Conservation (phyloP, 2,113 vertebrate genomes). For the Bufo gargarizans region DNA sequence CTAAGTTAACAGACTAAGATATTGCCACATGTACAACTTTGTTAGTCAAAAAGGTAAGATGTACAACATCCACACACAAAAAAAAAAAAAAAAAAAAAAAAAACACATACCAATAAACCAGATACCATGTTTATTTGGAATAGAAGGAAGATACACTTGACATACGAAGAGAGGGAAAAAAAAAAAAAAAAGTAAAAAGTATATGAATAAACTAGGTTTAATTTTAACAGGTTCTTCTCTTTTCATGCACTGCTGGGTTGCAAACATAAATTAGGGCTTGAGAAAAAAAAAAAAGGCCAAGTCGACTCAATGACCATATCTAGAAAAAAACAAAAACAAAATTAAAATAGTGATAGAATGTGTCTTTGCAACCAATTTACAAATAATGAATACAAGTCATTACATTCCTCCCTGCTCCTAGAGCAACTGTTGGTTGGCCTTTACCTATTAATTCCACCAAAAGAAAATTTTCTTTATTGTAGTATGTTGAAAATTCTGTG, state of each 20-base stretch:
- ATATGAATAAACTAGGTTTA: background rate
- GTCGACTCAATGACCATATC: slow-evolving; percentile 3
- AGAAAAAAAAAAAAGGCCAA: background rate
- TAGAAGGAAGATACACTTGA: background rate
- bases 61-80: background rate
- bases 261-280: background rate
- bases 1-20: too few species aligned
- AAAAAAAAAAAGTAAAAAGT: background rate
- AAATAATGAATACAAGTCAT: too few species aligned
- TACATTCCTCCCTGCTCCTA: too few species aligned
- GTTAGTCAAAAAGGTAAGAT: too few species aligned
- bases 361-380: background rate
- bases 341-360: background rate
- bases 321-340: background rate
- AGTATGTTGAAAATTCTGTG: too few species aligned
- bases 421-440: too few species aligned
- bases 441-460: too few species aligned
- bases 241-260: background rate
- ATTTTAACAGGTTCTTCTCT: background rate
- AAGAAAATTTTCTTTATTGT: too few species aligned
- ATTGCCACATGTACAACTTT: too few species aligned
- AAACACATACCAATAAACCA: background rate
- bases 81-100: background rate
- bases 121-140: background rate
- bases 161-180: background rate